Evolutionary conservation across 2,113 vertebrate genomes (phyloP).

Genomic region (Lutjanus erythropterus): DNA sequence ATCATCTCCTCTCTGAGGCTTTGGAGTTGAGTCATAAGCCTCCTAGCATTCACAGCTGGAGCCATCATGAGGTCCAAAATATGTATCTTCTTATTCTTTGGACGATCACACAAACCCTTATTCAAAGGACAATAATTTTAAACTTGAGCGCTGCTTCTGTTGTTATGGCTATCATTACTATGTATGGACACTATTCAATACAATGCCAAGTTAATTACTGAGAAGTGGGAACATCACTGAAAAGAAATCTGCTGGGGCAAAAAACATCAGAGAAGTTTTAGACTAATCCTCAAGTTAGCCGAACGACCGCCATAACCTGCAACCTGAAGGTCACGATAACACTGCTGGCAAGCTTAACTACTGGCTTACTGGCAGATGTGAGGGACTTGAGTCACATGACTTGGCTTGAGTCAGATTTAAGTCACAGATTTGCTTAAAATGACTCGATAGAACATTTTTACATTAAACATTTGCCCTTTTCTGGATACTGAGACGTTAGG

Average conservation of each 20-base stretch:
- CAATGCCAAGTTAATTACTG: not conserved
- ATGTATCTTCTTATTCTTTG: not conserved
- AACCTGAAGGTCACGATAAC: no score
- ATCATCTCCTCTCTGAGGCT: not conserved
- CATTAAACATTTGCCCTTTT: no score
- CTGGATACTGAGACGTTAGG: no score
- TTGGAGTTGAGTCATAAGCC: conserved; percentile 22
- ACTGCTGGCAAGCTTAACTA: not conserved
- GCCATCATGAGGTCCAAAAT: not conserved
- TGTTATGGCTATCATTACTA: not conserved
- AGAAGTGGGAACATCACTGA: not conserved
- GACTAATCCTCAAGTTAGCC: not conserved
- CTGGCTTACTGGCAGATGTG: no score
- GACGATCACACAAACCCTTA: not conserved
- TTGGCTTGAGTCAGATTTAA: no score
- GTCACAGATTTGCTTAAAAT: no score
- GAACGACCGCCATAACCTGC: not conserved
- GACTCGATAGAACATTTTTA: no score
- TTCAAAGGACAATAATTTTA: not conserved
- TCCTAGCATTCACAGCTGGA: conserved; percentile 18
- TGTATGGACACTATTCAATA: not conserved
- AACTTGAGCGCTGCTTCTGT: not conserved
- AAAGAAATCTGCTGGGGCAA: not conserved
- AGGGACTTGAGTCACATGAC: no score
- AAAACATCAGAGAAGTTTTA: not conserved